Percentiles rank a stretch among this genome's conserved stretches.
phyloP scores from a whole-genome alignment of 1,140 invertebrate genomes.

The Oreohelix idahoensis region DNA sequence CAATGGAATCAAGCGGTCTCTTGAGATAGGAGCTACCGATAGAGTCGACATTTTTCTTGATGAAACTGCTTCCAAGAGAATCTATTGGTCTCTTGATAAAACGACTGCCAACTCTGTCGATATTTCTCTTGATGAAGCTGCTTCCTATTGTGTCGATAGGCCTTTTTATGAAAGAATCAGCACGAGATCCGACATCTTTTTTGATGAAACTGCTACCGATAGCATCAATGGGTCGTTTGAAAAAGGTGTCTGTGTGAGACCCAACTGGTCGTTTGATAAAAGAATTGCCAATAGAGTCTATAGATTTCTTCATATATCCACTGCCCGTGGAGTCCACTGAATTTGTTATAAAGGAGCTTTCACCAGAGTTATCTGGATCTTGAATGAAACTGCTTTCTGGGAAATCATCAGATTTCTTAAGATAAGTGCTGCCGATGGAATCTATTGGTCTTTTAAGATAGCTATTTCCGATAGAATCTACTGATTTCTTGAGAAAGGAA shows the following conservation, averaged over 20 bases:
- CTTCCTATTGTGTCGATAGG: neutral
- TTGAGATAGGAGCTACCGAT: neutral
- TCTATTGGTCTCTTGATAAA: neutral
- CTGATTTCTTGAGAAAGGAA: neutral
- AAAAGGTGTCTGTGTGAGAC: neutral
- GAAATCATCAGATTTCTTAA: neutral
- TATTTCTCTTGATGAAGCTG: neutral
- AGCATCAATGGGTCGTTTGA: neutral
- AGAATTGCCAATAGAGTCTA: neutral
- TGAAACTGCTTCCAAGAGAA: neutral
- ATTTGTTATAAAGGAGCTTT: neutral
- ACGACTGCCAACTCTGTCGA: neutral
- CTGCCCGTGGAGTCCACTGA: neutral
- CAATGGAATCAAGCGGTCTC: neutral
- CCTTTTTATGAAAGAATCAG: neutral
- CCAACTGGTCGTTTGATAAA: neutral
- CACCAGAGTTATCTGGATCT: neutral
- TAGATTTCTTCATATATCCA: neutral
- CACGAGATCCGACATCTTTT: neutral
- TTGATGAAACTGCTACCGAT: neutral
- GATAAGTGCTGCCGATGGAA: neutral
- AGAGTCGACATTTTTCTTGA: neutral
- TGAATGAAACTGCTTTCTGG: neutral
- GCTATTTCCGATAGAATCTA: neutral
- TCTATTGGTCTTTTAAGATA: neutral